phyloP scores from a whole-genome alignment of 2,797 vertebrate species.

The Steatocranus sp. region DNA sequence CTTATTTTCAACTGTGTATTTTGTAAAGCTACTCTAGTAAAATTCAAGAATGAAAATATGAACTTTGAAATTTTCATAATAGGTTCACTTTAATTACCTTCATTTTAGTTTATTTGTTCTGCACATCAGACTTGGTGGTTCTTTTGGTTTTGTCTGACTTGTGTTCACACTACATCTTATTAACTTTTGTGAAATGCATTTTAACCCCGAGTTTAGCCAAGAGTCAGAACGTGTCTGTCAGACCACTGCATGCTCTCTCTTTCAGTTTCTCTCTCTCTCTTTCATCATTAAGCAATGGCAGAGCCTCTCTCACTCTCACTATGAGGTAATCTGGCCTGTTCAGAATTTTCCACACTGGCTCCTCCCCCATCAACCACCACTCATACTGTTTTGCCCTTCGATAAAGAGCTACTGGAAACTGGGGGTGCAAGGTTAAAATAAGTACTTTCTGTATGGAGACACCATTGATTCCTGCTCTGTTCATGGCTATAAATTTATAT shows the following conservation, averaged over 20 bases:
- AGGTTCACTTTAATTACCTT: fast-evolving
- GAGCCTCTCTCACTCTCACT: neutral
- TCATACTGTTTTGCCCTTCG: fast-evolving
- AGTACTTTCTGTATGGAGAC: neutral
- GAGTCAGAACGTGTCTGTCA: neutral
- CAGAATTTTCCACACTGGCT: neutral
- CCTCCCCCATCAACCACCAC: neutral
- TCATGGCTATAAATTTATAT: neutral
- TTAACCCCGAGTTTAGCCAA: neutral
- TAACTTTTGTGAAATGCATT: neutral
- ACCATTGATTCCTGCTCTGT: fast-evolving
- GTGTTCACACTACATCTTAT: neutral
- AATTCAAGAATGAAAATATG: neutral
- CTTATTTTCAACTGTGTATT: neutral
- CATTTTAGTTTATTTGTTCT: fast-evolving
- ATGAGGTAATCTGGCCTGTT: neutral
- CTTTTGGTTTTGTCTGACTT: neutral
- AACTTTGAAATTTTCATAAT: neutral
- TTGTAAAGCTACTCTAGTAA: fast-evolving
- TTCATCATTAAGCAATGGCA: fast-evolving
- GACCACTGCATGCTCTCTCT: neutral
- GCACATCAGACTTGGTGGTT: neutral
- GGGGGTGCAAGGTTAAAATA: neutral
- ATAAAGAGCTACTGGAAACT: neutral
- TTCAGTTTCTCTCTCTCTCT: neutral